Percentiles rank a stretch among this genome's conserved stretches.
Evolutionary conservation across 2,797 vertebrate genomes (phyloP).

Genomic region (Chaetodon trifasciatus): DNA sequence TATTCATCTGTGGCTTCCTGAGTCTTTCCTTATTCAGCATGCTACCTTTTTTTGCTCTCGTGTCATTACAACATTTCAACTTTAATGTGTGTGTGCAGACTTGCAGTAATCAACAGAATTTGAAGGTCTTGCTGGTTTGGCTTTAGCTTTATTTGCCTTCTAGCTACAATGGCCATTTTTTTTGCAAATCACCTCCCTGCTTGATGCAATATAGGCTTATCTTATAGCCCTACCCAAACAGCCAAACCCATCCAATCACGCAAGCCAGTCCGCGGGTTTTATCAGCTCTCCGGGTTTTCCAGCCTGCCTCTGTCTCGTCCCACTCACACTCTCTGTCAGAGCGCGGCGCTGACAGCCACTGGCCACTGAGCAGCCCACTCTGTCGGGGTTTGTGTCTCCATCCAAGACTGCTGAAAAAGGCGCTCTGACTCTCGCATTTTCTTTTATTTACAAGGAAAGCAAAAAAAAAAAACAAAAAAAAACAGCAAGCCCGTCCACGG

Average conservation of each 20-base stretch:
- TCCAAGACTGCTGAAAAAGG: conserved; percentile 74
- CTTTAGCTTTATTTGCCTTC: conserved; percentile 35
- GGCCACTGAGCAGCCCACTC: conserved; percentile 82
- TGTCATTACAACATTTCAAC: not conserved
- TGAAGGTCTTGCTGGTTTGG: not conserved
- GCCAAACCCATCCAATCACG: conserved; percentile 55
- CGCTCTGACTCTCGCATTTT: conserved; percentile 56
- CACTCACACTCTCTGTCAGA: conserved; percentile 76
- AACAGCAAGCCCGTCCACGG: conserved; percentile 40
- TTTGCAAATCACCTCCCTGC: conserved; percentile 55
- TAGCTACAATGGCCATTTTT: conserved; percentile 31
- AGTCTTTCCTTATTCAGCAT: not conserved
- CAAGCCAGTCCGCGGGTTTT: conserved; percentile 51
- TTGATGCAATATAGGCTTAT: conserved; percentile 44
- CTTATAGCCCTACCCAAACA: conserved; percentile 41
- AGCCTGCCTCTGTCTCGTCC: conserved; percentile 78
- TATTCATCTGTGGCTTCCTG: not conserved
- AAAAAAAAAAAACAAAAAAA: no score
- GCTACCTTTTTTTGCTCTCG: not conserved
- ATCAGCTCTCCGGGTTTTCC: conserved; percentile 81
- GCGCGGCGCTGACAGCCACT: conserved; percentile 82
- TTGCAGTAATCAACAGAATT: conserved; percentile 25
- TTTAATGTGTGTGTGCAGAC: not conserved
- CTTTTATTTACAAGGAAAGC: conserved; percentile 56
- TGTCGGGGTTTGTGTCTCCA: conserved; percentile 78